Base-by-base conservation (phyloP, 1,140 invertebrate species). In the Papilio machaon region DNA sequence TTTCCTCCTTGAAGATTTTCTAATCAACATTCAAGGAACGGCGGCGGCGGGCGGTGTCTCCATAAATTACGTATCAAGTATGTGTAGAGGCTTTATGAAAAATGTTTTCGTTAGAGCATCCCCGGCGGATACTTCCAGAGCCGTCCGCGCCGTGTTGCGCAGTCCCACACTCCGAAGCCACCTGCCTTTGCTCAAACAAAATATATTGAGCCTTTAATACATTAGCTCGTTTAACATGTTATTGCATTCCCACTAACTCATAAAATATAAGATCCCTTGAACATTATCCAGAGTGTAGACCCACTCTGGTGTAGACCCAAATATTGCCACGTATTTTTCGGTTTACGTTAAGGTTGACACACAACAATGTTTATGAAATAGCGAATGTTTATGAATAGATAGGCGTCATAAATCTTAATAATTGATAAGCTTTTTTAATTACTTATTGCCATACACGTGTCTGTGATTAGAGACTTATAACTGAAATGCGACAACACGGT, bases 1-100 rank as follows among this genome's bases (percentile, higher is more conserved):
- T 67, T 79, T 79, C 77, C 86, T 87, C 82, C 81, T 81, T 85
- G 82, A 89, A 89, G 84, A 88, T 87, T 90, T 89, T 92, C 91
- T 91, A 91, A 94, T 94, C 90, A 91, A 89, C 88, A 92, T 94
- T 94, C 90, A 91, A 91, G 90, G 46, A 85, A 86, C 89, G 90
- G 82, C 82, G 85, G 86, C 84, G 60, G 85, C 82, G 85, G 81
- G 86, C 84, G 85, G 86, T 90, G 91, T 92, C 92, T 91, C 84
- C 91, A 94, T 92, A 93, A 92, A 94, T 93, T 93, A 90, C 89
- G 88, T 92, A 93, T 92, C 90, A 92, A 92, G 89, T 89, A 90
- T 91, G 87, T 90, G 88, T 85, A 89, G 88, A 89, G 89, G 88
- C 88, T 88, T 92, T 91, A 94, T 92, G 91, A 94, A 93, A 94